Conservation (phyloP, 2,113 vertebrate species). For the Pangasianodon hypophthalmus region DNA sequence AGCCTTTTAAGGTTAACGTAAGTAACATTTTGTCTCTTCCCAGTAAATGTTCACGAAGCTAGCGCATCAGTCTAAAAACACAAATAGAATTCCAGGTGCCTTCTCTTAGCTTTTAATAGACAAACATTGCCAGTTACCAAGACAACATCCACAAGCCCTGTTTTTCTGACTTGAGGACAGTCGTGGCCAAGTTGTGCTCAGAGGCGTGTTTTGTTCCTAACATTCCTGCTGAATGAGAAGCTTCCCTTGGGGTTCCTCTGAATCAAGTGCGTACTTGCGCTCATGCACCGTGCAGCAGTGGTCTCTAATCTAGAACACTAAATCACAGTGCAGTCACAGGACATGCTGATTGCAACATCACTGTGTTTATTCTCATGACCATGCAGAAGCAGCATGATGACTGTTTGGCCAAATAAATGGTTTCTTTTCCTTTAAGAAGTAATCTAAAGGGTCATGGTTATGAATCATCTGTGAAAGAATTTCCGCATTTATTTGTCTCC, state of each 20-base stretch:
- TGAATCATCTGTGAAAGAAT: background rate
- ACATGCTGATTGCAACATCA: slow-evolving; percentile 13
- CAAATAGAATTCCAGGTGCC: background rate
- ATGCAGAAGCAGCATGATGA: background rate
- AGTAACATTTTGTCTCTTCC: slow-evolving; percentile 65
- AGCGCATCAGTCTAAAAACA: background rate
- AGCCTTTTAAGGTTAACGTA: slow-evolving; percentile 94
- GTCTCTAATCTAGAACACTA: slow-evolving; percentile 32
- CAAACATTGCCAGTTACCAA: background rate
- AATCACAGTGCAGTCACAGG: slow-evolving; percentile 30
- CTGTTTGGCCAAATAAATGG: background rate
- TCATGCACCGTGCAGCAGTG: slow-evolving; percentile 9
- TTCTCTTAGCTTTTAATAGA: background rate
- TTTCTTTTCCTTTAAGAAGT: background rate
- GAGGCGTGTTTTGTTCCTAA: slow-evolving; percentile 45
- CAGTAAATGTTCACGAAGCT: background rate
- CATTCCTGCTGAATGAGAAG: slow-evolving; percentile 56
- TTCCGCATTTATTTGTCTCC: background rate
- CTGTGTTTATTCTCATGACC: slow-evolving; percentile 1
- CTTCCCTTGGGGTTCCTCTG: slow-evolving; percentile 32
- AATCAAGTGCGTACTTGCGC: slow-evolving; percentile 53
- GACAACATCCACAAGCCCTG: background rate
- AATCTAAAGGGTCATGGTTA: no score
- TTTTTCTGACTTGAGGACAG: background rate
- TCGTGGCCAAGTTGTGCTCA: slow-evolving; percentile 10